phyloP scores from a whole-genome alignment of 2,113 vertebrate species.

The Penelope pileata region DNA sequence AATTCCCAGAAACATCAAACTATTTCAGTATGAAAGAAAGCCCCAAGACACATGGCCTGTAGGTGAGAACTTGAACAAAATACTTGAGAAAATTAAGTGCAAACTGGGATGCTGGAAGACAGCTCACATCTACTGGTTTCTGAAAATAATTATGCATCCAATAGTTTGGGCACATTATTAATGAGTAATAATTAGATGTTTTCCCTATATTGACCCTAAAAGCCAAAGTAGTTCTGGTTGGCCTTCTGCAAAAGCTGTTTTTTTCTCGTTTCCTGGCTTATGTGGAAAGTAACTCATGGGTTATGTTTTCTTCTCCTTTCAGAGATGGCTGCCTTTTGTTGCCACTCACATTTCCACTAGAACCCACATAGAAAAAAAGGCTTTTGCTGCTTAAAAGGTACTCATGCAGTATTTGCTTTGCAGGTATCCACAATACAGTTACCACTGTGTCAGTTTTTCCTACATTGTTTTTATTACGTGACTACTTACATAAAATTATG shows the following conservation, averaged over 20 bases:
- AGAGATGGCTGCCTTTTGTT: background rate
- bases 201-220: background rate
- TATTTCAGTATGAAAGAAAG: background rate
- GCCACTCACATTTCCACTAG: background rate
- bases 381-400: background rate
- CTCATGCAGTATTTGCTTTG: background rate
- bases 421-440: background rate
- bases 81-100: background rate
- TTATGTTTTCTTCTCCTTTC: background rate
- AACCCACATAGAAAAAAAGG: background rate
- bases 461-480: background rate
- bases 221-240: background rate
- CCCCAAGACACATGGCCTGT: background rate
- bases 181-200: background rate
- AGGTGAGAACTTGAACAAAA: background rate
- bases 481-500: background rate
- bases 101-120: background rate
- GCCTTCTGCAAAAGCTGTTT: background rate
- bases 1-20: background rate
- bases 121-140: background rate
- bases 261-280: background rate
- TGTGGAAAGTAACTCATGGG: background rate
- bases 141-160: rapidly evolving
- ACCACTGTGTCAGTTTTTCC: background rate
- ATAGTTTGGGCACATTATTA: background rate